A percentile compares a stretch with the other conserved stretches of the same genome.
These are phyloP conservation scores for Sturnira hondurensis DNA, from an alignment of 2,113 vertebrate species.

Conservation along the genomic window DNA sequence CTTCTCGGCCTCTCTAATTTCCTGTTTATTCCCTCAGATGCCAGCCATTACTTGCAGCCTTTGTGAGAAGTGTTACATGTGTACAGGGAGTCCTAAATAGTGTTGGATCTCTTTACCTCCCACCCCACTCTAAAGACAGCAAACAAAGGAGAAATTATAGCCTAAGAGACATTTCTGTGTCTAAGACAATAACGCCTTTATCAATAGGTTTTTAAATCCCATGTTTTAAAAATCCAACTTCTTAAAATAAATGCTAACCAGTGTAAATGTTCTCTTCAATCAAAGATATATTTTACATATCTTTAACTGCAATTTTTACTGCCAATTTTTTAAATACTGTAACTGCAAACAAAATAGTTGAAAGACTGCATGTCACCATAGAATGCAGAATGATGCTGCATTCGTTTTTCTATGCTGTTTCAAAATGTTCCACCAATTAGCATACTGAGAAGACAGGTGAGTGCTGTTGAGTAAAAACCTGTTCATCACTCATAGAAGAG, in stretches of 20 bases:
- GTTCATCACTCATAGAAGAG: background rate
- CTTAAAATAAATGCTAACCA: background rate
- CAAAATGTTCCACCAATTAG: background rate
- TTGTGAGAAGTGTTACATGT: slow-evolving; percentile 10
- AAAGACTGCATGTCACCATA: background rate
- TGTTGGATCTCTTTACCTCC: background rate
- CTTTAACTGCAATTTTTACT: background rate
- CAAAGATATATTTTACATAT: background rate
- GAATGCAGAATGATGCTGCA: background rate
- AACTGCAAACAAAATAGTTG: background rate
- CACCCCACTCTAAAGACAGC: background rate
- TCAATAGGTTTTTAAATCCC: background rate
- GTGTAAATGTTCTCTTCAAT: background rate
- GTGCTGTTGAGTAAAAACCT: background rate
- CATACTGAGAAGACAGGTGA: background rate
- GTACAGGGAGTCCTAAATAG: slow-evolving; percentile 10
- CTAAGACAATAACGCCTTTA: background rate
- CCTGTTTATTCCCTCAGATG: slow-evolving; percentile 52
- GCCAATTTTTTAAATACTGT: too few species aligned
- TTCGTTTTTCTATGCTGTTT: background rate
- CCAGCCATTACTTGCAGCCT: background rate
- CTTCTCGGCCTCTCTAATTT: slow-evolving; percentile 12
- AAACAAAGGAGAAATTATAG: background rate
- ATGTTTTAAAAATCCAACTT: background rate
- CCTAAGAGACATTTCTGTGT: background rate